Base-by-base conservation (phyloP, 2,113 vertebrate species). In the Apteryx owenii region DNA sequence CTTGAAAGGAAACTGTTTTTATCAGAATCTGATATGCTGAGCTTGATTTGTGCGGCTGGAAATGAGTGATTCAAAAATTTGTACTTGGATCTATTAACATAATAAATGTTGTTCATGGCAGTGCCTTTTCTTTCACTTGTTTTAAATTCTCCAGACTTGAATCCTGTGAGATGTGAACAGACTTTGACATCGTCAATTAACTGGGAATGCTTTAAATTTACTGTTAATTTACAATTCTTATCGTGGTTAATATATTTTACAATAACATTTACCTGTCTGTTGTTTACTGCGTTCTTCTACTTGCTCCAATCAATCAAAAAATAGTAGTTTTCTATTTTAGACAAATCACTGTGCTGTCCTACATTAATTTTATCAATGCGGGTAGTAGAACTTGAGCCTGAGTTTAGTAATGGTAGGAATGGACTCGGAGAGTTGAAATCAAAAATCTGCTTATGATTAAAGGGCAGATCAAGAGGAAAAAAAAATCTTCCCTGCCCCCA, bases 121-220 rank as follows among this genome's bases (percentile, higher is more conserved):
- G 23, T 31, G 46, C 36, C 33, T 87, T 93, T 87, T 54, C 11
- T 90, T 83, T 93, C 22, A 33, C 80, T 92, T 75, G 33, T 78
- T 84, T 70, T 69, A 61, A 84, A 64, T 85, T 81, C 46, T 89
- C 29, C 31, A 70, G 53, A 90, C 56, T 58, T 58, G 38, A 36
- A 92, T 81, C 79, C 72, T n/a, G 4, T 75, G 72, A 58, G 76
- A 81, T 11, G 10, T 80, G 42, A 54, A 60, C 56, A 53, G 58
- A 65, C 66, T 86, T 89, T 77, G 85, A 84, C 65, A 88, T 73
- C n/a, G 36, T 93, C 85, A 80, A 71, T 93, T 94, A 79, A 60
- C 21, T 72, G 25, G 23, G 48, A 71, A 46, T 60, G 19, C 75
- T 95, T 92, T 82, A 85, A 83, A 77, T 77, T 82, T 82, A 51